Base-by-base conservation (phyloP, 2,113 vertebrate genomes). In the Semicossyphus pulcher region DNA sequence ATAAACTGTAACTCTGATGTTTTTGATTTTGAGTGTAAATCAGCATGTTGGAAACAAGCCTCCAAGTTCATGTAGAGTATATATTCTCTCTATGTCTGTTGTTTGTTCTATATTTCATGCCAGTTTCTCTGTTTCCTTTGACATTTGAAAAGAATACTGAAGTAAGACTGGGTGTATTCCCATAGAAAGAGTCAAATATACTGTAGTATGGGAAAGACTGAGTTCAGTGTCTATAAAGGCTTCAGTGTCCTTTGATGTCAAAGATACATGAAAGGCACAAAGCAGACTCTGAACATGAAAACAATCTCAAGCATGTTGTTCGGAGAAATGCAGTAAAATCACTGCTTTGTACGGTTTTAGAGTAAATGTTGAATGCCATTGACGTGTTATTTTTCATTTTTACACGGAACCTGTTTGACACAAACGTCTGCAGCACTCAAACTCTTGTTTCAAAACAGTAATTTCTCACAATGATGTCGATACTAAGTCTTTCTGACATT, bases 201-300 rank as follows among this genome's bases (percentile, higher is more conserved):
- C 15, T 20, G 7, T n/a, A 47, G 41, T 28, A 21, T 7, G n/a
- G 23, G 4, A 11, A 41, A 23, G 18, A 36, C 11, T 6, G 29
- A 59, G 54, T 45, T 70, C 42, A 48, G n/a, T 0, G 16, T 23
- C 54, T 41, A 47, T 10, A 39, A 20, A 34, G 71, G 5, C 28
- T 48, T 57, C 14, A 47, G 6, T 21, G 14, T 44, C 1, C 23
- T 57, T 73, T 64, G 71, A 73, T 57, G 23, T 56, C 10, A 52
- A 53, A 61, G 36, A 54, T 25, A 54, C 20, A 54, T 44, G 20
- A 61, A 41, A 51, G 67, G 20, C 28, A 45, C 29, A n/a, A 31
- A 56, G 14, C 26, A 32, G 21, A 31, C 9, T 5, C 26, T 32
- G 32, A 47, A 7, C 47, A 37, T 39, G 23, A 44, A 37, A 45